Conservation (phyloP, 2,797 vertebrate genomes). For the Potorous gilbertii region DNA sequence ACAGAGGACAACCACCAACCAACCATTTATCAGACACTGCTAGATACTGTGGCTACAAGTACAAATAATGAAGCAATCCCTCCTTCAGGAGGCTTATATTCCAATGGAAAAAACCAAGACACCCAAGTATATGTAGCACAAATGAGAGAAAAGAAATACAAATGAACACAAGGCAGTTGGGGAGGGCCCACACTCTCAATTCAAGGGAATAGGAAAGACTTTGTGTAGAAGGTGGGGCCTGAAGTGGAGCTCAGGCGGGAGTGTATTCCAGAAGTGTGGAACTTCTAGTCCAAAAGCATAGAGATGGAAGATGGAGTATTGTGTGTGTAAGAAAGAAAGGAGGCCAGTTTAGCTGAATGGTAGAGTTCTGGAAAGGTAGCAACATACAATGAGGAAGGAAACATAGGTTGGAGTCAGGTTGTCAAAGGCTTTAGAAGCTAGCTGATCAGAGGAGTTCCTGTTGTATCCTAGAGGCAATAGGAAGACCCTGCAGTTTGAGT, state of each 20-base stretch:
- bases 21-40: neutral
- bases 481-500: neutral
- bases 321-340: neutral
- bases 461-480: neutral
- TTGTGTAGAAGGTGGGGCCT: neutral
- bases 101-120: neutral
- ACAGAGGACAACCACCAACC: too few species aligned
- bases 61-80: neutral
- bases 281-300: too few species aligned
- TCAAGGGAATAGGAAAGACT: neutral
- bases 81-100: neutral
- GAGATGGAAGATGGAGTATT: neutral
- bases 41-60: neutral
- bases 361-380: neutral
- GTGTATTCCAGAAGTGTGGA: neutral
- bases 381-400: neutral
- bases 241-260: neutral
- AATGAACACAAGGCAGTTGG: neutral
- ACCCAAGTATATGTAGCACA: neutral
- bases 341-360: neutral
- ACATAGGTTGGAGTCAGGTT: neutral
- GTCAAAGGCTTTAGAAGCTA: neutral
- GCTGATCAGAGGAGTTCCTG: neutral
- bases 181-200: neutral
- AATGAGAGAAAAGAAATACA: neutral